Conservation (phyloP, 1,140 invertebrate genomes). For the Meloidogyne exigua region DNA sequence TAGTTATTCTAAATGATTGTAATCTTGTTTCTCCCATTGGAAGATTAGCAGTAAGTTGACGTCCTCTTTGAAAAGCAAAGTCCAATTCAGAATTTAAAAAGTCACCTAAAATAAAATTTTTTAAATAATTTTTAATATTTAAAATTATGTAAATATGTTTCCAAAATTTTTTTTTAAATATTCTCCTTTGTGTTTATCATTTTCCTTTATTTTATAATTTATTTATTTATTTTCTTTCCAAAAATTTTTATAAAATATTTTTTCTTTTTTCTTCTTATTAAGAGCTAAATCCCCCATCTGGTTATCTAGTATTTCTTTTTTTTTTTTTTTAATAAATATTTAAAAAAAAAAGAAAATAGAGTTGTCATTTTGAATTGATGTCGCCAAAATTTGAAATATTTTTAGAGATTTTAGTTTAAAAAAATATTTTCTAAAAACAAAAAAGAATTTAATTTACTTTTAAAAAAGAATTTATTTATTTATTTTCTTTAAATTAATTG, state of each 20-base stretch:
- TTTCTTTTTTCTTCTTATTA: background rate
- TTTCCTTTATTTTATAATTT: conserved; percentile 5
- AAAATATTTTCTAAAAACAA: too few species aligned
- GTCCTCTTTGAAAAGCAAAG: conserved; percentile 56
- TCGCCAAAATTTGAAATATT: background rate
- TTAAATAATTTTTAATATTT: background rate
- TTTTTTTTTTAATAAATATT: background rate
- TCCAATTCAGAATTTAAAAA: conserved; percentile 63
- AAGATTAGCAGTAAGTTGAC: conserved; percentile 57
- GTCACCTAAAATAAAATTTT: conserved; percentile 49
- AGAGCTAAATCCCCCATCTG: background rate
- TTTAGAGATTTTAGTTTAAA: background rate
- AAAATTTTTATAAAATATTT: background rate
- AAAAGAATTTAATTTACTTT: too few species aligned
- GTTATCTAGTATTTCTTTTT: too few species aligned
- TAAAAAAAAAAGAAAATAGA: background rate
- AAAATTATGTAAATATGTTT: too few species aligned
- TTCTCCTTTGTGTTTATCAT: too few species aligned
- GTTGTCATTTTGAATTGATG: background rate
- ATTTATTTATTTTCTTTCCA: background rate
- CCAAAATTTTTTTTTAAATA: too few species aligned
- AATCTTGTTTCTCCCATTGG: conserved; percentile 62
- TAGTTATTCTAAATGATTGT: conserved; percentile 58
- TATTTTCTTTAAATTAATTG: too few species aligned
- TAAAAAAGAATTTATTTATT: too few species aligned